Percentiles rank a stretch among this genome's conserved stretches.
Conservation (phyloP, 2,113 vertebrate genomes). For the Clarias gariepinus region DNA sequence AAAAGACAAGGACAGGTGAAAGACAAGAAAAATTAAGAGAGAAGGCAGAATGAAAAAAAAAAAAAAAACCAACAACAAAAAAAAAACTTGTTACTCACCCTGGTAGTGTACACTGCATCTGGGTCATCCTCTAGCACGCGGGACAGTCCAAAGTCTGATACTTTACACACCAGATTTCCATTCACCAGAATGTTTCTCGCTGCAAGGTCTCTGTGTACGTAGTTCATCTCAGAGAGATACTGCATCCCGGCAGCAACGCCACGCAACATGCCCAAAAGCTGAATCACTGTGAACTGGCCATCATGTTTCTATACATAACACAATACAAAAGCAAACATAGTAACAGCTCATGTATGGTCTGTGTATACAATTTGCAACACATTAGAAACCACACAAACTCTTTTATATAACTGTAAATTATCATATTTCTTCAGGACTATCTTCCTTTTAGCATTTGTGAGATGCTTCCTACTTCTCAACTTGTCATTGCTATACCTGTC, state of each 20-base stretch:
- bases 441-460: neutral
- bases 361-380: neutral
- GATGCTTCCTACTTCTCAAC: neutral
- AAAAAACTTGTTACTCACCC: conserved; percentile 44
- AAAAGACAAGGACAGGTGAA: neutral
- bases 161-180: conserved; percentile 94
- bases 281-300: conserved; percentile 94
- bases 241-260: conserved; percentile 96
- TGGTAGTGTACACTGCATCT: conserved; percentile 94
- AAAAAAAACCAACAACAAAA: too few relatives aligned
- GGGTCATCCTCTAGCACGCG: conserved; percentile 95
- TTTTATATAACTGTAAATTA: neutral
- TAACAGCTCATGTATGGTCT: neutral
- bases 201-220: conserved; percentile 93
- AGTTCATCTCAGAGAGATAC: conserved; percentile 97
- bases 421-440: neutral
- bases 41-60: neutral
- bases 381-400: neutral
- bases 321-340: conserved; percentile 38
- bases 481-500: neutral
- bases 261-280: conserved; percentile 95
- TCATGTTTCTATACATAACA: conserved; percentile 85
- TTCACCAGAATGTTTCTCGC: conserved; percentile 97
- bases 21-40: neutral
- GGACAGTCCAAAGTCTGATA: conserved; percentile 94